A percentile compares a stretch with the other conserved stretches of the same genome.
Conservation (phyloP, 1,140 invertebrate genomes). For the Brachionus rotundiformis region DNA sequence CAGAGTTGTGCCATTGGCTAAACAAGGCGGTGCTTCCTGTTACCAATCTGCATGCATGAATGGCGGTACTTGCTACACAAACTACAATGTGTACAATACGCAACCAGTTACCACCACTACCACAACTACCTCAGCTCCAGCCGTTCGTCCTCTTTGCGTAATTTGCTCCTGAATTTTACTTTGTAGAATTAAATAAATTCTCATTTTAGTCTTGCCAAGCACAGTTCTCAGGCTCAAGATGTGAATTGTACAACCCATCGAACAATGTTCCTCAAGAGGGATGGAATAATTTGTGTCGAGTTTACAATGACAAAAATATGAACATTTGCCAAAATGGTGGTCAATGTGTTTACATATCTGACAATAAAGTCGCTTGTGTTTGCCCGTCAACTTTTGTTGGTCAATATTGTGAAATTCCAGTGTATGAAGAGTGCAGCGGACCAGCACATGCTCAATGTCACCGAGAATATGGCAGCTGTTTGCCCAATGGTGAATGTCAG, state of each 20-base stretch:
- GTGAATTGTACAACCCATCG: slow-evolving; percentile 35
- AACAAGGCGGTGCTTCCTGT: slow-evolving; percentile 38
- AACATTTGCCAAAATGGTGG: slow-evolving; percentile 51
- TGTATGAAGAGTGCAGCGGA: slow-evolving; percentile 32
- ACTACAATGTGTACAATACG: slow-evolving; percentile 22
- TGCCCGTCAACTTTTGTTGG: slow-evolving; percentile 42
- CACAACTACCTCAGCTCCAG: slow-evolving; percentile 30
- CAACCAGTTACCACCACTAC: slow-evolving; percentile 23
- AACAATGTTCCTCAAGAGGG: not conserved
- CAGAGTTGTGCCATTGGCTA: slow-evolving; percentile 33
- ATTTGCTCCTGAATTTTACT: not conserved
- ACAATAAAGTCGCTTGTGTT: slow-evolving; percentile 50
- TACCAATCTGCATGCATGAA: slow-evolving; percentile 48
- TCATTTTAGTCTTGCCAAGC: slow-evolving; percentile 46
- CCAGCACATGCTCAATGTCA: slow-evolving; percentile 42
- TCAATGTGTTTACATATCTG: slow-evolving; percentile 47
- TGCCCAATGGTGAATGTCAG: slow-evolving; percentile 1
- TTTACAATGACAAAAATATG: slow-evolving; percentile 52
- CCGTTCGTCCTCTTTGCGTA: slow-evolving; percentile 19
- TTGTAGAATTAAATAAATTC: not conserved
- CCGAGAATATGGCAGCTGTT: slow-evolving; percentile 32
- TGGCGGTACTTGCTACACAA: slow-evolving; percentile 49
- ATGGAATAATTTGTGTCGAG: slow-evolving; percentile 51
- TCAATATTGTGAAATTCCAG: slow-evolving; percentile 50
- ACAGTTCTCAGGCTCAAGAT: slow-evolving; percentile 43